Evolutionary conservation across 2,797 vertebrate genomes (phyloP).

Genomic region (Coregonus suidteri): DNA sequence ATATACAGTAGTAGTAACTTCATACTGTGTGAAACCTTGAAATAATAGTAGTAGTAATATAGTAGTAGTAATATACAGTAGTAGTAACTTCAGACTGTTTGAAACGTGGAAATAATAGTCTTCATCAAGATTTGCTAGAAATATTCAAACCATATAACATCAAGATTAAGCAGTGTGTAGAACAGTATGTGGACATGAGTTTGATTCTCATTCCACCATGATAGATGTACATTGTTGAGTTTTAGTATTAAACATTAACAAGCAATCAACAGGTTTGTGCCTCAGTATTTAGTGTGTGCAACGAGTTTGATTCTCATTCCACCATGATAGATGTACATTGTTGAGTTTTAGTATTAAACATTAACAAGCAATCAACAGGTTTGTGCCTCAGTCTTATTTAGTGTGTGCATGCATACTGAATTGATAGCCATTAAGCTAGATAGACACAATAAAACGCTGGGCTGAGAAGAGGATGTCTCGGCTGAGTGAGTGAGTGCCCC

Average conservation of each 20-base stretch:
- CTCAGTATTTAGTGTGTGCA: not conserved
- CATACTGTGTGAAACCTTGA: no score
- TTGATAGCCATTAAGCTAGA: not conserved
- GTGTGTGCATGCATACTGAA: not conserved
- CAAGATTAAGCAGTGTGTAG: not conserved
- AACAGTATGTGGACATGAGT: not conserved
- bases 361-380: not conserved
- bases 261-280: not conserved
- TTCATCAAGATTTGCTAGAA: not conserved
- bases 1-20: no score
- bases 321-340: not conserved
- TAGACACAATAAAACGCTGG: not conserved
- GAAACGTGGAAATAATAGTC: not conserved
- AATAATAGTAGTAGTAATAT: no score
- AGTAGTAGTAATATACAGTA: not conserved
- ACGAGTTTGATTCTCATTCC: not conserved
- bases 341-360: not conserved
- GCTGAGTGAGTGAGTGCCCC: not conserved
- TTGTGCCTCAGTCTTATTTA: not conserved
- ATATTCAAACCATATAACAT: not conserved
- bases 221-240: not conserved
- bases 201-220: not conserved
- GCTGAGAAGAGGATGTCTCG: not conserved
- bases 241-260: not conserved
- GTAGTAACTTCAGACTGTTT: not conserved